Conservation (phyloP, 1,140 invertebrate genomes). For the Drosophila pachea region DNA sequence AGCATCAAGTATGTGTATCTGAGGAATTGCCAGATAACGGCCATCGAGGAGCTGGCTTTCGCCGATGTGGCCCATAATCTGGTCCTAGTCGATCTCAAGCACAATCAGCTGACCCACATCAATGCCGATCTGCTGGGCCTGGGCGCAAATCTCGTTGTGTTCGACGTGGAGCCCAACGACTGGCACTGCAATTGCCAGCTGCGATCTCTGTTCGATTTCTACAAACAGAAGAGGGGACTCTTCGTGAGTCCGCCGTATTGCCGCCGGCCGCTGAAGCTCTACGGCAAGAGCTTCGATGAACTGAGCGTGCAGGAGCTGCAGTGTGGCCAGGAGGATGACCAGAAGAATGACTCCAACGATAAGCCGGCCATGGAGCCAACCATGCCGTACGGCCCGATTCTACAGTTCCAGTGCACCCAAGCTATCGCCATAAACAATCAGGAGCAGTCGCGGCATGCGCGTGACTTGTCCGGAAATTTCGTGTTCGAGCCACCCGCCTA, state of each 20-base stretch:
- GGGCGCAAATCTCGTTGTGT: neutral
- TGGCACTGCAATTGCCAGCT: constrained; percentile 56
- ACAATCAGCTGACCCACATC: constrained; percentile 51
- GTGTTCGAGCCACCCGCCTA: constrained; percentile 49
- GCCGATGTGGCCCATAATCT: constrained; percentile 30
- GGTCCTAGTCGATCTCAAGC: constrained; percentile 37
- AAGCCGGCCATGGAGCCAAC: neutral
- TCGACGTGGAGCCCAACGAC: constrained; percentile 47
- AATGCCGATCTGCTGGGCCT: constrained; percentile 4
- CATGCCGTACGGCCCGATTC: constrained; percentile 11
- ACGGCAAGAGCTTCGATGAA: constrained; percentile 46
- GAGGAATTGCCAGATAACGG: constrained; percentile 31
- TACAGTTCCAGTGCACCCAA: constrained; percentile 37
- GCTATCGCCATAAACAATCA: constrained; percentile 18
- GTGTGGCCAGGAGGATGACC: neutral
- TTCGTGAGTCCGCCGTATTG: constrained; percentile 54
- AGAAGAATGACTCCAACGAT: neutral
- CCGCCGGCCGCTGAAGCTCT: constrained; percentile 32
- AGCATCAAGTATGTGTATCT: constrained; percentile 48
- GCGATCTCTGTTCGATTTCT: constrained; percentile 23
- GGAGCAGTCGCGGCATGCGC: neutral
- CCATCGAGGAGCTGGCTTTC: constrained; percentile 48
- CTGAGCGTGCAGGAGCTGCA: constrained; percentile 11
- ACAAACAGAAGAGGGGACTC: constrained; percentile 20
- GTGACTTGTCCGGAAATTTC: constrained; percentile 8